These are phyloP conservation scores for Papilio polytes DNA, from an alignment of 1,140 invertebrate genomes.

Conservation along the genomic window DNA sequence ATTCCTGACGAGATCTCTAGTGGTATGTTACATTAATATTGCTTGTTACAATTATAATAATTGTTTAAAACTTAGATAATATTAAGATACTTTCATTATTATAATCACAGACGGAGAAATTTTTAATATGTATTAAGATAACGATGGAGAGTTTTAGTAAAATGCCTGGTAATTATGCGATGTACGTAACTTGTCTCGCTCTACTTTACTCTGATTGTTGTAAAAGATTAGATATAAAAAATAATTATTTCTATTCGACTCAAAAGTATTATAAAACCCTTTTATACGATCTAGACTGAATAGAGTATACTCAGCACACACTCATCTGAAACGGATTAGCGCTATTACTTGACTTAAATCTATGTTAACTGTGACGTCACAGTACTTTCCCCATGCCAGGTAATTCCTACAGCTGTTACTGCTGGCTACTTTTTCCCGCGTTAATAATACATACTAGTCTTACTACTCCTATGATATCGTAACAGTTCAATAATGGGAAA, in stretches of 20 bases:
- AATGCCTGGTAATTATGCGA: not conserved
- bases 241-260: not conserved
- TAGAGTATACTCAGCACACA: no score
- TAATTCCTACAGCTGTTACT: not conserved
- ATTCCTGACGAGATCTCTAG: no score
- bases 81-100: not conserved
- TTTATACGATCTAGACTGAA: no score
- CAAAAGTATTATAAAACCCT: not conserved
- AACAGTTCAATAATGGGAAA: not conserved
- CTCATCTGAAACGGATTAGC: no score
- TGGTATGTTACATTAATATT: no score
- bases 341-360: no score
- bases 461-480: not conserved
- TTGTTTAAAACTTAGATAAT: no score
- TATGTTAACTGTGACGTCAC: not conserved
- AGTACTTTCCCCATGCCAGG: not conserved
- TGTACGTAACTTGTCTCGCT: not conserved
- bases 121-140: constrained; percentile 11
- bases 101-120: not conserved
- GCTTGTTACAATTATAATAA: no score
- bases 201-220: not conserved
- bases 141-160: constrained; percentile 25
- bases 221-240: not conserved
- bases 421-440: not conserved
- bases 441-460: not conserved